Conservation (phyloP, 2,888 invertebrate species). For the Thelaira solivaga region DNA sequence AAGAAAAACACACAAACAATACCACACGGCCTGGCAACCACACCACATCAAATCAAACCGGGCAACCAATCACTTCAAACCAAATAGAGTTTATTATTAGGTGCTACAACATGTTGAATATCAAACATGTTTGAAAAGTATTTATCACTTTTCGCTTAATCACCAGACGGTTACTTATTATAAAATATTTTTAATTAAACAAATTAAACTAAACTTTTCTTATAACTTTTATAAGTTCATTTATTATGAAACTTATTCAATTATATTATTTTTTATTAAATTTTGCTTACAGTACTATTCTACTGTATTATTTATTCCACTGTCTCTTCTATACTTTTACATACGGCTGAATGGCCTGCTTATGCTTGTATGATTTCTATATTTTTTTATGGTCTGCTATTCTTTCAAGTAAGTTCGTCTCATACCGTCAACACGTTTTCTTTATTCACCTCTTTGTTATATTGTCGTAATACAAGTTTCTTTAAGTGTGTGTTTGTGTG, state of each 20-base stretch:
- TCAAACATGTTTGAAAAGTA: not conserved
- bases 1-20: slow-evolving; percentile 43
- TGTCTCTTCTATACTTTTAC: not conserved
- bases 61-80: slow-evolving; percentile 30
- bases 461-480: slow-evolving; percentile 26
- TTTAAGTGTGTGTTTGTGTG: not conserved
- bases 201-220: not conserved
- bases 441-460: slow-evolving; percentile 53
- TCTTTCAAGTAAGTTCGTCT: slow-evolving; percentile 52
- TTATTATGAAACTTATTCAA: not conserved
- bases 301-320: not conserved
- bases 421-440: slow-evolving; percentile 62
- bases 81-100: not conserved
- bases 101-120: slow-evolving; percentile 18
- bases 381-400: slow-evolving; percentile 4
- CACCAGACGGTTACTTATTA: too few species aligned
- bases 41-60: slow-evolving; percentile 36
- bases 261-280: not conserved
- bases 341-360: slow-evolving; percentile 19
- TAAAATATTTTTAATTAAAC: not conserved
- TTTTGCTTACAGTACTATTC: not conserved
- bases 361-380: slow-evolving; percentile 29
- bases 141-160: too few species aligned
- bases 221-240: not conserved
- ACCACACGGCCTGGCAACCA: slow-evolving; percentile 40